Evolutionary conservation across 2,888 invertebrate species (phyloP), one percentile per base, ranked within the genome.

Genomic region (Lottia scabra): DNA sequence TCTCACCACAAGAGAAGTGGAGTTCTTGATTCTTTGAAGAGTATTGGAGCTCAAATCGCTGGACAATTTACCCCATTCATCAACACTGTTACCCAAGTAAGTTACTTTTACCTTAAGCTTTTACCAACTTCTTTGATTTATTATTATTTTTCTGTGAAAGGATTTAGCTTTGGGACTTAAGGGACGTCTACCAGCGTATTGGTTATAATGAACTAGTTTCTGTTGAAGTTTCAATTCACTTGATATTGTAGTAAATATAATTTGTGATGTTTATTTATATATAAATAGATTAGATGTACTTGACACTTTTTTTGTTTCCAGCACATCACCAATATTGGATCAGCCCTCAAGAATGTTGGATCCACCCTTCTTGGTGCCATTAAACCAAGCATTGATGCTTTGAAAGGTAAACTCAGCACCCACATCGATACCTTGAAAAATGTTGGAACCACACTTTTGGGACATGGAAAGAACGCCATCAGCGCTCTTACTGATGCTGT

Each of bases 401-500:
- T 70, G 64, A 65, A 43, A 10, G 30, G 30, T 13, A 44, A 70
- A 30, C 70, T 70, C 64, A 30, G 45, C 27, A 65, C 13, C 6
- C 66, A 70, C 43, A n/a, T 70, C 19, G 27, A 66, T 30, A 56
- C 46, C 38, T 56, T 70, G 38, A 70, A 70, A 27, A 27, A 66
- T 26, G 62, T 45, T 12, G 65, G 46, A 30, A 38, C 70, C n/a
- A 56, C 45, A 8, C 70, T 70, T 26, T 45, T 70, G 0, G 65
- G 65, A 44, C 69, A 69, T 38, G 69, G 69, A 43, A 38, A 69
- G 69, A 63, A 69, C 26, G 69, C 69, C 43, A 16, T 69, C 30
- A 38, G 38, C 23, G 69, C 64, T 44, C 63, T 69, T 23, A 38
- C 63, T 23, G 62, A 63, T 44, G 69, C 69, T 63, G 63, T 43